Evolutionary conservation across 2,113 vertebrate genomes (phyloP).

Genomic region (Semnornis frantzii): DNA sequence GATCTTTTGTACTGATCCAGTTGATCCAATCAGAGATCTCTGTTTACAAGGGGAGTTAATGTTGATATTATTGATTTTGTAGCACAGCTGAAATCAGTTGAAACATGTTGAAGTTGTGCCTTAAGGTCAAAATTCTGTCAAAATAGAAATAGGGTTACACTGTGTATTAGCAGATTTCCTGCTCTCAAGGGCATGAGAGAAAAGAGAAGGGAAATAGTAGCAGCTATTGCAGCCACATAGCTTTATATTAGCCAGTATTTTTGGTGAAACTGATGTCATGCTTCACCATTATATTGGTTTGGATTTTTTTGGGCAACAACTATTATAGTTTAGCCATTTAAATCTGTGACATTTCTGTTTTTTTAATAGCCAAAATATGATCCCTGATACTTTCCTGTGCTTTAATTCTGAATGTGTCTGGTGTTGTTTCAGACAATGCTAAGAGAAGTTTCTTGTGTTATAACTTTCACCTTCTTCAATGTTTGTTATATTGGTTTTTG

Average conservation of each 20-base stretch:
- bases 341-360: too few relatives aligned
- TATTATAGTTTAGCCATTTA: too few relatives aligned
- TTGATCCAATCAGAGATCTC: neutral
- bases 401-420: neutral
- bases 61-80: conserved; percentile 1
- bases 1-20: neutral
- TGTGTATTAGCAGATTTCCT: conserved; percentile 15
- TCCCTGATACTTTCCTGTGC: neutral
- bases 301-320: too few relatives aligned
- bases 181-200: neutral
- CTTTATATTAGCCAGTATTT: neutral
- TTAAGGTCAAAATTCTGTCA: neutral
- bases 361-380: neutral
- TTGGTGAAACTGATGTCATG: neutral
- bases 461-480: neutral
- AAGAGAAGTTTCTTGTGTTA: neutral
- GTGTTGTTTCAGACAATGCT: neutral
- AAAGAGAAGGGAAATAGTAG: neutral
- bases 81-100: neutral
- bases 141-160: conserved; percentile 12
- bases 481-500: neutral
- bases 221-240: neutral
- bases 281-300: neutral
- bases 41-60: neutral
- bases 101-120: conserved; percentile 12